Evolutionary conservation across 2,797 vertebrate genomes (phyloP).

Genomic region (Oophaga sylvatica): DNA sequence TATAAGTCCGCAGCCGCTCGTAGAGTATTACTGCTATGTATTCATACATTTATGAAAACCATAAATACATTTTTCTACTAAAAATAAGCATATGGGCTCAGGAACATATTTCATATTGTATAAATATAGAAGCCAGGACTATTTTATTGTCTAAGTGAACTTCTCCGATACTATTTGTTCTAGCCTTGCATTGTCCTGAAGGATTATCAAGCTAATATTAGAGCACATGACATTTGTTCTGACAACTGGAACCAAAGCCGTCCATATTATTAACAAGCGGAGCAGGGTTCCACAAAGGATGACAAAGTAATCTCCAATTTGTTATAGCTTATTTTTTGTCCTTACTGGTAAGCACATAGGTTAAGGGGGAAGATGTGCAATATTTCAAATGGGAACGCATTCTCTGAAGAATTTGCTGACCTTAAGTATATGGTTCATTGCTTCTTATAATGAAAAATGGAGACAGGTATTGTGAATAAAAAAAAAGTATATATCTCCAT

Average conservation of each 20-base stretch:
- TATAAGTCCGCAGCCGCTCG: neutral
- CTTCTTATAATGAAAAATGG: constrained; percentile 16
- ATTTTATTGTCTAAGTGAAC: constrained; percentile 8
- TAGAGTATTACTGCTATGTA: neutral
- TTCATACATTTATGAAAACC: neutral
- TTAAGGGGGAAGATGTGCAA: constrained; percentile 13
- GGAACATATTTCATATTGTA: neutral
- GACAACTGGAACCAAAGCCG: constrained; percentile 9
- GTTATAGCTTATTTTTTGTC: neutral
- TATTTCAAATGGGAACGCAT: constrained; percentile 5
- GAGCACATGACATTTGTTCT: constrained; percentile 41
- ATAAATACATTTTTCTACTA: neutral
- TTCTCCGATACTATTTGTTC: constrained; percentile 3
- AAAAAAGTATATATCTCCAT: neutral
- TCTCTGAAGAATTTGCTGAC: constrained; percentile 7
- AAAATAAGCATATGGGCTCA: neutral
- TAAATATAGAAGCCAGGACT: neutral
- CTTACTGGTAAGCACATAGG: neutral
- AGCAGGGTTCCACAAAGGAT: neutral
- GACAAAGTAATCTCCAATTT: constrained; percentile 31
- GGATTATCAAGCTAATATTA: constrained; percentile 24
- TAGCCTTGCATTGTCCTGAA: neutral
- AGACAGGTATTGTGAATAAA: neutral
- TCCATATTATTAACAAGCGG: constrained; percentile 22
- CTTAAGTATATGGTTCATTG: neutral